Conservation (phyloP, 2,888 invertebrate genomes). For the Aphodius sticticus region DNA sequence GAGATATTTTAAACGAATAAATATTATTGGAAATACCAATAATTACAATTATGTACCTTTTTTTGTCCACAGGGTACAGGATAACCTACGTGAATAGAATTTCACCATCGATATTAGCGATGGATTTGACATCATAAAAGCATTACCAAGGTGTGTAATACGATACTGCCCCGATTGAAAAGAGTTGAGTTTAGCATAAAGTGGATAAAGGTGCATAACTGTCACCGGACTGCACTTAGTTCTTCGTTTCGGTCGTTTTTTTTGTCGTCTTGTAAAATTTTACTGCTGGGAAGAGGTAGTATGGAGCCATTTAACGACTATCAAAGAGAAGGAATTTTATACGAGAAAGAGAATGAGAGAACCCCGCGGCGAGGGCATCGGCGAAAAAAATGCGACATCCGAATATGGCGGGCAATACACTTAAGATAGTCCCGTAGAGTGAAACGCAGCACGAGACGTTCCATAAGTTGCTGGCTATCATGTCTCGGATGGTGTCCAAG, state of each 20-base stretch:
- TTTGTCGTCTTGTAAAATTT: neutral
- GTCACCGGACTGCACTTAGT: neutral
- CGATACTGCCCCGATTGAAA: neutral
- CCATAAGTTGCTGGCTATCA: conserved; percentile 31
- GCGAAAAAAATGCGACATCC: conserved; percentile 14
- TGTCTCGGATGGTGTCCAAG: conserved; percentile 50
- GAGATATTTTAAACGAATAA: too few species aligned
- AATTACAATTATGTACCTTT: too few species aligned
- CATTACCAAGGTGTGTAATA: neutral
- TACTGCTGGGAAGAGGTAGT: neutral
- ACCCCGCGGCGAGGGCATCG: neutral
- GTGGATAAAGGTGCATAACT: neutral
- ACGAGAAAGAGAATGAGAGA: neutral
- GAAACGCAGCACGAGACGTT: conserved; percentile 29
- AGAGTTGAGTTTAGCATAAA: neutral
- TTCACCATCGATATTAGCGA: neutral
- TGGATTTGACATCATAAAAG: neutral
- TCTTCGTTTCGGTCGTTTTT: neutral
- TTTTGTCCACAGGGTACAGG: too few species aligned
- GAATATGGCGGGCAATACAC: conserved; percentile 23
- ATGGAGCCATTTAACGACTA: neutral
- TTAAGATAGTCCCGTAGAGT: conserved; percentile 25
- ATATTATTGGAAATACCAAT: too few species aligned
- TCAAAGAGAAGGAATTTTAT: neutral
- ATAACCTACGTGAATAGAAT: too few species aligned